These are phyloP conservation scores for Andrena bicolor DNA, from an alignment of 2,888 invertebrate species.

Conservation along the genomic window DNA sequence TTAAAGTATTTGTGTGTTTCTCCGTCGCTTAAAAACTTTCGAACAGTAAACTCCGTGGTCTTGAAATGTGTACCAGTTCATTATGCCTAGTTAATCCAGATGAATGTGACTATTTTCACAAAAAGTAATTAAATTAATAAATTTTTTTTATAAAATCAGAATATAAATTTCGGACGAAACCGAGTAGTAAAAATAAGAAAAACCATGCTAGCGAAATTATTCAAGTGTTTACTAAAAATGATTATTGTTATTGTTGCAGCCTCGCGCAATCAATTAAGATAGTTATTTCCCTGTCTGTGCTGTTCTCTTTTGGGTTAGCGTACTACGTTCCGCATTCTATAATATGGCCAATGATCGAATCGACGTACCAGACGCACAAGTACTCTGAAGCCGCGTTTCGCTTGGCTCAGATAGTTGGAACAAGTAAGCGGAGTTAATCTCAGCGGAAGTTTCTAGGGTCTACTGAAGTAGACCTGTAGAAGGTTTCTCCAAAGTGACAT, in stretches of 20 bases:
- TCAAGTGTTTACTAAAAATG: neutral
- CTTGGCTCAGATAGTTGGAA: constrained; percentile 73
- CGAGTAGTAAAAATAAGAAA: too few relatives aligned
- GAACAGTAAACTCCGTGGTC: too few relatives aligned
- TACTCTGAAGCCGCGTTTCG: constrained; percentile 77
- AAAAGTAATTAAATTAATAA: too few relatives aligned
- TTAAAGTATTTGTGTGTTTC: too few relatives aligned
- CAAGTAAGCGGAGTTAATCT: constrained; percentile 73
- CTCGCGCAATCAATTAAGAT: constrained; percentile 86
- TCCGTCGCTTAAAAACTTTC: too few relatives aligned
- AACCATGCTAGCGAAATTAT: neutral
- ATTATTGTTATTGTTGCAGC: constrained; percentile 55
- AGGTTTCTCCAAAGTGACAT: too few relatives aligned
- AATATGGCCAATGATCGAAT: constrained; percentile 86
- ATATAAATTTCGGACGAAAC: too few relatives aligned
- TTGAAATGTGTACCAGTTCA: too few relatives aligned
- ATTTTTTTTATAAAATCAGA: too few relatives aligned
- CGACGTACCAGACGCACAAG: constrained; percentile 75
- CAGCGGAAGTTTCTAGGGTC: neutral
- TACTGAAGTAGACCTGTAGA: neutral
- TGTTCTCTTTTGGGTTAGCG: constrained; percentile 88
- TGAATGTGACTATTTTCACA: too few relatives aligned
- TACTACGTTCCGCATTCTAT: constrained; percentile 89
- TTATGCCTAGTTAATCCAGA: too few relatives aligned
- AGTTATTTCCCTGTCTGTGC: constrained; percentile 87